Base-by-base conservation (phyloP, 2,888 invertebrate genomes). In the Drosophila buzzatii region DNA sequence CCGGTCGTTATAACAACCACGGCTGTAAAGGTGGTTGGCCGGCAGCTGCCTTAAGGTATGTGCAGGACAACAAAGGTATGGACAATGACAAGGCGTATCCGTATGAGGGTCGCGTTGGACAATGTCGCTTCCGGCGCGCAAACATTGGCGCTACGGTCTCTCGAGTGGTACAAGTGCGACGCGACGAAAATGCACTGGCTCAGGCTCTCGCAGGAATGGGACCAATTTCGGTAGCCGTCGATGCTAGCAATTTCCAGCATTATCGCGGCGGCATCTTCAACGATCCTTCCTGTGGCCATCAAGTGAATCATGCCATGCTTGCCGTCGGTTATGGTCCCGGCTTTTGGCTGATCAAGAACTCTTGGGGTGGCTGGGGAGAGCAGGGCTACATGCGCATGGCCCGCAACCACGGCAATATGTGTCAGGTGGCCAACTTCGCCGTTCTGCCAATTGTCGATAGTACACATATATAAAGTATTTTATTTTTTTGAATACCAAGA, bases 321-420 rank as follows among this genome's bases (percentile, higher is more conserved):
- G 97, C 97, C 2, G 98, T 98, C 0, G 98, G 92, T 7, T 99
- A 97, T 92, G 98, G 98, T 27, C 94, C 94, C 8, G 27, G 42
- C 49, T 64, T 10, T 93, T 99, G 98, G 98, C 94, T 99, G 55
- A 93, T 99, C 14, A 98, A 98, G 94, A 99, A 98, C 93, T 98
- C 98, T 0, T 99, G 98, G 98, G 98, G 98, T 85, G 95, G 97
- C 91, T 99, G 98, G 98, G 98, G 98, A 18, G 98, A 98, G 91
- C 97, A 97, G 91, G 98, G 98, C 0, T 99, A 98, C 88, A 95
- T 98, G 1, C 94, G 98, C 1, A 98, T 99, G 96, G 95, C 97
- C 0, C 76, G 73, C 27, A 65, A 76, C 18, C 35, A 27, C 1
- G 60, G 58, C 41, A 77, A 73, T 37, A n/a, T 59, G 27, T 67